Base-by-base conservation (phyloP, 2,888 invertebrate species). In the Phrixothrix hirtus region DNA sequence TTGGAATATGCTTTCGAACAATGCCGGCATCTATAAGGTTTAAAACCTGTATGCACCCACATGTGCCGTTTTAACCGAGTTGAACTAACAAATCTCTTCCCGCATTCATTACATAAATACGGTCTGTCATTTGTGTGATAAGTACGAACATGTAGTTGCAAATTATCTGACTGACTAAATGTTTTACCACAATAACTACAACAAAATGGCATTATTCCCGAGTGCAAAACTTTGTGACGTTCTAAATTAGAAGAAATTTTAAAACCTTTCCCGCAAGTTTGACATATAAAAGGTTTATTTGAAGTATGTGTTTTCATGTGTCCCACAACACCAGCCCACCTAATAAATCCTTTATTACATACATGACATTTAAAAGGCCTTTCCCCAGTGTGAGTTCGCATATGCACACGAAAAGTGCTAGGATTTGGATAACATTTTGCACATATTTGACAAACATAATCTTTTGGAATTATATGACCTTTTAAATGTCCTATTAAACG, bases 321-420 rank as follows among this genome's bases (percentile, higher is more conserved):
- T 0, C 70, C 69, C 1, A 69, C 67, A 9, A 75, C 72, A 1
- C 72, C 74, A 1, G 73, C 72, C 71, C 72, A 74, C 31, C 75
- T 59, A 0, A 70, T 65, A 55, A 75, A 75, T 3, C 73, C 73
- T 58, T 75, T 75, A 50, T 64, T 62, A 54, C 75, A 75, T 27
- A 72, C 59, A 37, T 70, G 68, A 52, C 75, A 75, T 57, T 71
- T 71, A 53, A 72, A 75, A 0, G 75, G 74, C 14, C 71, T 59
- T 62, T 75, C 75, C 9, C 74, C 77, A 11, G 76, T 78, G 78
- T 83, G 83, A 57, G 82, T 83, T 68, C 84, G 78, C 81, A 81
- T 82, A 77, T 85, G 85, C 56, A 84, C 71, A 41, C 65, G 64
- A 50, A 74, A 71, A n/a, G 74, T 73, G 55, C 75, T 75, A 1